phyloP scores from a whole-genome alignment of 2,797 vertebrate genomes.

The Varecia variegata region DNA sequence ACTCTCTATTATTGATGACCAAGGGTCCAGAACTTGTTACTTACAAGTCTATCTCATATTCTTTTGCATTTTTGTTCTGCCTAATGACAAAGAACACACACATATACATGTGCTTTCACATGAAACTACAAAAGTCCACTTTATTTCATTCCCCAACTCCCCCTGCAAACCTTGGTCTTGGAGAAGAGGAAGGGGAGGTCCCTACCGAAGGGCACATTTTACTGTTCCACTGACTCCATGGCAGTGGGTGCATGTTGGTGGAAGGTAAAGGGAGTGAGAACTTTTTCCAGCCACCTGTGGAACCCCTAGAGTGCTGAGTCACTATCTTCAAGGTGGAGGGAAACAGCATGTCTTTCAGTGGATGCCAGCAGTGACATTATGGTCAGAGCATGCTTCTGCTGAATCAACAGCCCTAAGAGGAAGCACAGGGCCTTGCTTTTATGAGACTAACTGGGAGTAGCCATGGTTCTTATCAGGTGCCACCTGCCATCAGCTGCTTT shows the following conservation, averaged over 20 bases:
- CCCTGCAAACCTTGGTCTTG: background rate
- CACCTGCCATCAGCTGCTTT: constrained; percentile 54
- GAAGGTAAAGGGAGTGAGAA: background rate
- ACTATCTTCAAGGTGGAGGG: background rate
- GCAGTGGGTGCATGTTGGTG: background rate
- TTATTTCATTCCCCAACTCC: background rate
- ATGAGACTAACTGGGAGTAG: background rate
- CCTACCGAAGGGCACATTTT: background rate
- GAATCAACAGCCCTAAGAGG: background rate
- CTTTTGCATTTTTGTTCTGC: background rate
- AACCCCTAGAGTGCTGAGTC: background rate
- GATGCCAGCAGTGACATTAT: constrained; percentile 1
- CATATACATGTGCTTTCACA: background rate
- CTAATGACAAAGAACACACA: background rate
- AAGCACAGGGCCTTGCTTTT: constrained; percentile 15
- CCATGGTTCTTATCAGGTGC: constrained; percentile 24
- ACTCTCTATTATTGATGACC: background rate
- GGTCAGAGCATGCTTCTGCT: background rate
- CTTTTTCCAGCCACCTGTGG: background rate
- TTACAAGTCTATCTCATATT: background rate
- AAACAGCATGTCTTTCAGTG: background rate
- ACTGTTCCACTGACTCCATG: background rate
- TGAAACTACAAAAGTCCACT: background rate
- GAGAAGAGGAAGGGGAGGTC: background rate
- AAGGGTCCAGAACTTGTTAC: background rate